These are phyloP conservation scores for Salticus scenicus DNA, from an alignment of 2,888 invertebrate genomes.

Conservation along the genomic window DNA sequence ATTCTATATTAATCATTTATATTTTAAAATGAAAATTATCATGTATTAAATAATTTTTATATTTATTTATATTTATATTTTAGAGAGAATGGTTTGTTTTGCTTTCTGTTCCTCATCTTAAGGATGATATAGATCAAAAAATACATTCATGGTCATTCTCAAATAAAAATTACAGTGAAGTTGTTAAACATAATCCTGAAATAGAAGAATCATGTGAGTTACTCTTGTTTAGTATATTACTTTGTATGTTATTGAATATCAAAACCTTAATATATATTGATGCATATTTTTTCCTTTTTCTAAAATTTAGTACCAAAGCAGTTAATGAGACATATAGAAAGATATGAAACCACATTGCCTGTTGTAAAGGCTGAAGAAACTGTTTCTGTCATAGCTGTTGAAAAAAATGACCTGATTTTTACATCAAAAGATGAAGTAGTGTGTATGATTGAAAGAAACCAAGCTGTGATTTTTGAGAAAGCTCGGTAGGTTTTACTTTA, in stretches of 20 bases:
- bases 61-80: neutral
- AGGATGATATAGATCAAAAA: conserved; percentile 76
- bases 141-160: conserved; percentile 72
- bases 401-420: conserved; percentile 13
- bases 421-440: conserved; percentile 21
- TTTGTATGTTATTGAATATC: too few species aligned
- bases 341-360: conserved; percentile 35
- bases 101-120: conserved; percentile 80
- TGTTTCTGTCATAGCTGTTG: neutral
- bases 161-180: conserved; percentile 5
- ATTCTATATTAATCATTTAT: too few species aligned
- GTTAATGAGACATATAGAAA: conserved; percentile 15
- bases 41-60: too few species aligned
- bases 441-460: conserved; percentile 35
- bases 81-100: conserved; percentile 82
- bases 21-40: too few species aligned
- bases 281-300: neutral
- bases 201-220: neutral
- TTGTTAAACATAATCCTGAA: neutral
- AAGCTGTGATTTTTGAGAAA: conserved; percentile 49
- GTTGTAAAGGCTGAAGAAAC: conserved; percentile 68
- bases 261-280: neutral
- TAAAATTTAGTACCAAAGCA: conserved; percentile 10
- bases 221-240: too few species aligned
- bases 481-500: conserved; percentile 30